Base-by-base conservation (phyloP, 2,888 invertebrate species). In the Microctonus aethiopoides region DNA sequence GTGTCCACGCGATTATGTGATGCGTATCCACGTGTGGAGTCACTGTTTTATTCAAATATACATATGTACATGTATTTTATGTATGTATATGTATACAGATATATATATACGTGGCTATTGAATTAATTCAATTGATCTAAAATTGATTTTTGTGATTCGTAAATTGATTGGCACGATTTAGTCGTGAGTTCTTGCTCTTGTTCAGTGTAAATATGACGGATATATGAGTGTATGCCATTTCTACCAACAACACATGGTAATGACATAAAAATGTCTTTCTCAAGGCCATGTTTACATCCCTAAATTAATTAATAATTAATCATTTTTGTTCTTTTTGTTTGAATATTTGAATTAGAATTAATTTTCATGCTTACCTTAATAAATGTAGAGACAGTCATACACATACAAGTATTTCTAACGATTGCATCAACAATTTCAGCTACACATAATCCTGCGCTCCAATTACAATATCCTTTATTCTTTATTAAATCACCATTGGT, bases 191-290 rank as follows among this genome's bases (percentile, higher is more conserved):
- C 79, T 68, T 84, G 84, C 66, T 84, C 85, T 41, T 84, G 81
- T 20, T 77, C 71, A 2, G 79, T 83, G 68, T 83, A 83, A 16
- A 77, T 75, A 67, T 83, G 80, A 41, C 84, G 82, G 51, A 83
- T 76, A 64, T 80, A 81, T 3, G 83, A 81, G 59, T 83, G 80
- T n/a, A 84, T 78, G 16, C 83, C 84, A 67, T 81, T 81, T 70
- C 84, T 76, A 75, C 87, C 87, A 56, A 89, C 78, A 26, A 89
- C 84, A 71, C 88, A 88, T 1, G 90, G 90, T 34, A 91, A 81
- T 6, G 90, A 90, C 78, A 90, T 86, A 81, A 88, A 91, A 34
- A 90, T 88, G 66, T 90, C 90, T 63, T 89, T 87, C 41, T 87
- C 86, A 62, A 90, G 87, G 26, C 88, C 89, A 78, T 90, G 90